These are phyloP conservation scores for Clunio marinus DNA, from an alignment of 2,888 invertebrate genomes.

Conservation along the genomic window DNA sequence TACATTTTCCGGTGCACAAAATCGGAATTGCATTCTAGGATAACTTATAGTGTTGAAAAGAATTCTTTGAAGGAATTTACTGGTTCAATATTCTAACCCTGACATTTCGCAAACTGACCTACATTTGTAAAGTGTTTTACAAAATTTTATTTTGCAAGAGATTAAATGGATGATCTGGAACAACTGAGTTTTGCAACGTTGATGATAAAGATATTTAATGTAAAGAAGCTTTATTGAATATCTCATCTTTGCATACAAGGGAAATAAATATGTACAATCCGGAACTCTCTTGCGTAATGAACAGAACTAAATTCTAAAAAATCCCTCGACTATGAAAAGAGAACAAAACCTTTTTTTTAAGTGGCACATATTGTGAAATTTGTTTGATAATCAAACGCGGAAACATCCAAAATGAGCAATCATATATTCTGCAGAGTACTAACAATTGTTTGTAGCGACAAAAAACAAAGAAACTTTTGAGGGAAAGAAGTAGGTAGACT, in stretches of 20 bases:
- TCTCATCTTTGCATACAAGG: too few species aligned
- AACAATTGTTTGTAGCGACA: background rate
- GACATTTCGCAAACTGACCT: conserved; percentile 35
- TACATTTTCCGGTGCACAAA: too few species aligned
- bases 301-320: background rate
- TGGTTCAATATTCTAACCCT: conserved; percentile 24
- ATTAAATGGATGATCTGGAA: background rate
- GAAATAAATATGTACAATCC: too few species aligned
- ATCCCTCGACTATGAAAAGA: too few species aligned
- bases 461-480: conserved; percentile 6
- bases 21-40: too few species aligned
- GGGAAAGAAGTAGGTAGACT: conserved; percentile 10
- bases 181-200: too few species aligned
- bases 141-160: conserved; percentile 2
- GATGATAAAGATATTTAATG: too few species aligned
- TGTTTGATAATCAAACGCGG: conserved; percentile 19
- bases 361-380: background rate
- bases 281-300: conserved; percentile 10
- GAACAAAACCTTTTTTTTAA: background rate
- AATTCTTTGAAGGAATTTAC: background rate
- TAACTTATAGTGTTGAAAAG: too few species aligned
- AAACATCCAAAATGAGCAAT: background rate
- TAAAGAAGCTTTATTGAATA: too few species aligned
- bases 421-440: conserved; percentile 12
- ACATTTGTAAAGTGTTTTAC: background rate